A percentile compares a stretch with the other conserved stretches of the same genome.
phyloP scores from a whole-genome alignment of 2,113 vertebrate genomes.

The Lagenorhynchus albirostris region DNA sequence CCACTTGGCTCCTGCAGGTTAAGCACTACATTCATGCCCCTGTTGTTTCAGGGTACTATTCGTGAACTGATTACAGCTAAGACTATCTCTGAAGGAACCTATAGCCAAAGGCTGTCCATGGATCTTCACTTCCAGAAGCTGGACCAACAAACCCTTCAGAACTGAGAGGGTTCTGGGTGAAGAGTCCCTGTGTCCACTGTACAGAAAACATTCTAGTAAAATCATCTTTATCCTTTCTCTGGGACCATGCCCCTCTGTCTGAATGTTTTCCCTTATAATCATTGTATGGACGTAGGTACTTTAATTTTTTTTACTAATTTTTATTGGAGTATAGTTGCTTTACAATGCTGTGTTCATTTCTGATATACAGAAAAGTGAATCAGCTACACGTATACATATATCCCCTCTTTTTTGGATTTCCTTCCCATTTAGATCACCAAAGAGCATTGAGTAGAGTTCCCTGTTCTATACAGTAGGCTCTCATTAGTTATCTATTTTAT shows the following conservation, averaged over 20 bases:
- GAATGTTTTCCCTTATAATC: neutral
- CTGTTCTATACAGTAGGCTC: too few relatives aligned
- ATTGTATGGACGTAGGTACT: neutral
- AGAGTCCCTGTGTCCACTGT: neutral
- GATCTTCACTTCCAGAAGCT: neutral
- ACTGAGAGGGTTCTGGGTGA: neutral
- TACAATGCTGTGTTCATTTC: too few relatives aligned
- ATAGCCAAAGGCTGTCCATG: neutral
- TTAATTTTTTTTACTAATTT: too few relatives aligned
- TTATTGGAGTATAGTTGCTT: too few relatives aligned
- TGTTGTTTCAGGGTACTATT: neutral
- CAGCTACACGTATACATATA: too few relatives aligned
- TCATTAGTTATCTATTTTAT: too few relatives aligned
- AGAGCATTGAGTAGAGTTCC: too few relatives aligned
- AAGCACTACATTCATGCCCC: neutral
- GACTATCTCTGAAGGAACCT: neutral
- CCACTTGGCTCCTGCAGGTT: neutral
- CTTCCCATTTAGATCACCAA: too few relatives aligned
- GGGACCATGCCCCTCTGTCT: neutral
- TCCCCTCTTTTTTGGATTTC: too few relatives aligned
- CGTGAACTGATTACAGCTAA: neutral
- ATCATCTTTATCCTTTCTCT: neutral
- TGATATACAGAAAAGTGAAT: too few relatives aligned
- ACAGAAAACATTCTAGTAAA: neutral
- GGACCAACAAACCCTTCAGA: neutral